Evolutionary conservation across 2,888 invertebrate genomes (phyloP).

Genomic region (Sinotaia quadrata): DNA sequence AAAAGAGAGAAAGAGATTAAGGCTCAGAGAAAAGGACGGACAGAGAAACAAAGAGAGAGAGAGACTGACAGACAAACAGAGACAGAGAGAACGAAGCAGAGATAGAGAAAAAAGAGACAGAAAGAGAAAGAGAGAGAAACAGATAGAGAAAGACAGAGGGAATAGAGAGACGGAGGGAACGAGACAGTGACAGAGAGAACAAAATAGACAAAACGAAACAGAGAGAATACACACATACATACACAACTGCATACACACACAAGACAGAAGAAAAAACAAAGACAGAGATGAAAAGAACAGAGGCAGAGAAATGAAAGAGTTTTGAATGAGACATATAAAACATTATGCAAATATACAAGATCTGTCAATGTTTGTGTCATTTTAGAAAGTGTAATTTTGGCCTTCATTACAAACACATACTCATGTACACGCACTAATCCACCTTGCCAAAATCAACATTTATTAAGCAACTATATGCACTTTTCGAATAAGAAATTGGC

Average conservation of each 20-base stretch:
- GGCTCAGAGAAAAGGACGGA: not conserved
- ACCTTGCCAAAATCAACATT: no score
- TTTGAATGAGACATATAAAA: no score
- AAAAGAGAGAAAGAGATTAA: not conserved
- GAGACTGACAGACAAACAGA: not conserved
- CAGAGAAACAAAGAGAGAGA: not conserved
- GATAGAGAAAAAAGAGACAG: not conserved
- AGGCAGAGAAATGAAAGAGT: no score
- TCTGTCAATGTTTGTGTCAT: no score
- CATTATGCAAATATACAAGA: no score
- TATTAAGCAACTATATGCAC: no score
- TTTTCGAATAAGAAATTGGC: no score
- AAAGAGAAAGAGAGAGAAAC: slow-evolving; percentile 2
- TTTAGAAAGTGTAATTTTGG: no score
- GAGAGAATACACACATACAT: not conserved
- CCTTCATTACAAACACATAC: slow-evolving; percentile 2
- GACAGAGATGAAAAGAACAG: no score
- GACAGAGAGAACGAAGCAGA: not conserved
- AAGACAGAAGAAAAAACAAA: not conserved
- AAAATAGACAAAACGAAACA: no score
- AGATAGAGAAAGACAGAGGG: not conserved
- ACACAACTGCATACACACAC: not conserved
- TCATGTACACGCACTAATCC: not conserved
- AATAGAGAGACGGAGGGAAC: no score
- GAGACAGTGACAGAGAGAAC: no score